Conservation (phyloP, 2,797 vertebrate genomes). For the Peromyscus melanophrys region DNA sequence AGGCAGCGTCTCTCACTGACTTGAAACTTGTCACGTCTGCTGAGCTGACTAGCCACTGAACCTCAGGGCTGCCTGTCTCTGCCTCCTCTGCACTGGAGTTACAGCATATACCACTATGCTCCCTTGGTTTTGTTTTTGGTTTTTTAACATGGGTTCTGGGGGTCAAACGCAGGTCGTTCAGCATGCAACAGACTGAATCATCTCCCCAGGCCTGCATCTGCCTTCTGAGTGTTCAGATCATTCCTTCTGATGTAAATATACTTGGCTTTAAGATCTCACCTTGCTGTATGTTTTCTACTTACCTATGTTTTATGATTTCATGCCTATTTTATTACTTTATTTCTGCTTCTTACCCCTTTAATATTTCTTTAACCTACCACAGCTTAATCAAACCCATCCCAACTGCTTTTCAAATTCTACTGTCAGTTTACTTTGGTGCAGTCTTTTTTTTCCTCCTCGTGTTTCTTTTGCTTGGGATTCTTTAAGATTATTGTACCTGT, state of each 20-base stretch:
- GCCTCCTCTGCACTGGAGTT: not conserved
- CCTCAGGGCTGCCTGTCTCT: not conserved
- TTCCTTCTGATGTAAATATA: not conserved
- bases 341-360: not conserved
- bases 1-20: not conserved
- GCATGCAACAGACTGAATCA: not conserved
- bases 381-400: not conserved
- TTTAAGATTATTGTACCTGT: not conserved
- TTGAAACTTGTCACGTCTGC: not conserved
- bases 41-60: not conserved
- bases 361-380: not conserved
- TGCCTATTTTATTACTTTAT: not conserved
- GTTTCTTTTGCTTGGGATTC: not conserved
- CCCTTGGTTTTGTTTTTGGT: not conserved
- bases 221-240: not conserved
- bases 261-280: not conserved
- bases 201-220: not conserved
- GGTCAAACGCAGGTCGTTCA: not conserved
- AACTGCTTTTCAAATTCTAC: not conserved
- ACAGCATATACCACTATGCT: not conserved
- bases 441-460: not conserved
- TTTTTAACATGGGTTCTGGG: not conserved
- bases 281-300: constrained; percentile 22
- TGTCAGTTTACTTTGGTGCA: not conserved
- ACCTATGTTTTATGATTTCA: not conserved